phyloP scores from a whole-genome alignment of 2,113 vertebrate species.

The Syngnathoides biaculeatus region DNA sequence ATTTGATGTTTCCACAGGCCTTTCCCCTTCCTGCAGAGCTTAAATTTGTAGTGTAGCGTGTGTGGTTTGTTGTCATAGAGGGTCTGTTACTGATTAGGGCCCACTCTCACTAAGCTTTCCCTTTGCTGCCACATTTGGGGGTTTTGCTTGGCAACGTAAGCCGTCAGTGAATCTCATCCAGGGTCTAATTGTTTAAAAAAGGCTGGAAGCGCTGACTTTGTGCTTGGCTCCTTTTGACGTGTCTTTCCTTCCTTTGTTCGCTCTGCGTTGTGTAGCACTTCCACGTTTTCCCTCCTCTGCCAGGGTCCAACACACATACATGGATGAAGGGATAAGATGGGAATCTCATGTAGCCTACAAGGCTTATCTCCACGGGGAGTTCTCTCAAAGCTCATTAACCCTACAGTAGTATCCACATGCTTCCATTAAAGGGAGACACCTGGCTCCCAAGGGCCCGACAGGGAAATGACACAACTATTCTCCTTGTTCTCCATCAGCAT shows the following conservation, averaged over 20 bases:
- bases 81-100: slow-evolving; percentile 9
- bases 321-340: slow-evolving; percentile 12
- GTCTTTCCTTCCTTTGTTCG: neutral
- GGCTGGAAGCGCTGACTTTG: slow-evolving; percentile 40
- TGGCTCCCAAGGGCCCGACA: slow-evolving; percentile 7
- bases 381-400: slow-evolving; percentile 11
- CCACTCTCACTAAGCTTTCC: slow-evolving; percentile 8
- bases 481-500: slow-evolving; percentile 9
- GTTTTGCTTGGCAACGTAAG: slow-evolving; percentile 3
- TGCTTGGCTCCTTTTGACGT: slow-evolving; percentile 14
- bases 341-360: slow-evolving; percentile 60
- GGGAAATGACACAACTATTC: slow-evolving; percentile 18
- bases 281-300: slow-evolving; percentile 34
- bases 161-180: slow-evolving; percentile 2
- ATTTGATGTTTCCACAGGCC: slow-evolving; percentile 17
- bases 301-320: slow-evolving; percentile 61
- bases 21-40: slow-evolving; percentile 18
- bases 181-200: slow-evolving; percentile 31
- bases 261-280: neutral
- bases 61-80: slow-evolving; percentile 7
- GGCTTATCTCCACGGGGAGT: neutral
- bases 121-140: neutral
- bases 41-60: neutral
- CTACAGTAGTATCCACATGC: slow-evolving; percentile 2
- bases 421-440: slow-evolving; percentile 9